Evolutionary conservation across 2,888 invertebrate genomes (phyloP), one percentile per base, ranked within the genome.

Genomic region (Pollenia labialis): DNA sequence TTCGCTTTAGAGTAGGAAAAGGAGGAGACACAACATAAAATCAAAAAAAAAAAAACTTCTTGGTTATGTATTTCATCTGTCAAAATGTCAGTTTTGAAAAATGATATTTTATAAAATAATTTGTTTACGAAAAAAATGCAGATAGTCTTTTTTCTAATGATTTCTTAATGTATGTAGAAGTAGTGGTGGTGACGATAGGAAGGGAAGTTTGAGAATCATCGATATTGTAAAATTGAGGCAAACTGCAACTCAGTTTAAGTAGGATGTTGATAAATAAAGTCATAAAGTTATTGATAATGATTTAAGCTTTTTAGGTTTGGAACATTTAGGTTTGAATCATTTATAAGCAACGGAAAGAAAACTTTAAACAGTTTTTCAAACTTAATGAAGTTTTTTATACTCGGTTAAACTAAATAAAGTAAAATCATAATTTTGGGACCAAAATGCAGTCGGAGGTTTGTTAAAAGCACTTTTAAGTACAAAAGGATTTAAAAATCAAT

Each of bases 31-130:
- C 23, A 18, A 16, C n/a, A 60, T 46, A 18, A 58, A 10, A 72
- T 68, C 2, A n/a, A 44, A 75, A 76, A 23, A 23, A 23, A 75
- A 69, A 75, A 69, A 82, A 77, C 1, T 60, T 80, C 50, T 54
- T 76, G 72, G 58, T 84, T 88, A 77, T 80, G 85, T 84, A 85
- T 85, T 83, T 85, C 85, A 88, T 77, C 81, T 88, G 87, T 88
- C 87, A 88, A 83, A 77, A 75, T 85, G 85, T 88, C 87, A 85
- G 72, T 85, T 81, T 56, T 88, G 81, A 88, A 84, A 85, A 85
- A 88, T 85, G 48, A 85, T 81, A 76, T 75, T 81, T 81, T 77
- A 76, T 77, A 75, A 79, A 82, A 85, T 77, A 72, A 87, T 80
- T 84, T 79, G 80, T 74, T 85, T 40, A 77, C 16, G 42, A 81